Base-by-base conservation (phyloP, 2,113 vertebrate species). In the Pomatostomus ruficeps region DNA sequence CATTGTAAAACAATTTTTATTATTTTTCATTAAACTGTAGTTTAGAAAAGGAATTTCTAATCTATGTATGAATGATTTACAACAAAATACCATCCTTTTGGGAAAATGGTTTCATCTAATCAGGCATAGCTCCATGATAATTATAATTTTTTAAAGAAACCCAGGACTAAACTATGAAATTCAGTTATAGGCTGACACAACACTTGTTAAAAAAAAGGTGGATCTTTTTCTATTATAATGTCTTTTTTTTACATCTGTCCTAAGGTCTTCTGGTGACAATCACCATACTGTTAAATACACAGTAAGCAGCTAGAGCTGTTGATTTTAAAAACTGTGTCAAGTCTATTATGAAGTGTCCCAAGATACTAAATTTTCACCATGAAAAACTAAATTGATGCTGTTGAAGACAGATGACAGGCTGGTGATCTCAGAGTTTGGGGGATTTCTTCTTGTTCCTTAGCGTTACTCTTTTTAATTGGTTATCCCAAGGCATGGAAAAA, bases 401-500 rank as follows among this genome's bases (percentile, higher is more conserved):
- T 31, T 84, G 71, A 84, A 94, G 79, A 80, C 31, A 63, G 70
- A 89, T 75, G 76, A 84, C 49, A 95, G 63, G 5, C 33, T 85
- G 33, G 24, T 89, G 42, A 87, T 86, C 57, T 70, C 54, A 80
- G 62, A 92, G 73, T 90, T 89, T 51, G 11, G 72, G 59, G 59
- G 42, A 75, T 93, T 94, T 95, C 38, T 85, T 86, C 43, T 81
- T 25, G 26, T 86, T 85, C 80, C 74, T 91, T 58, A 79, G 87
- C 45, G 74, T 93, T 87, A 29, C 33, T 83, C 49, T 55, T 43
- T 95, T 95, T 96, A 97, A 97, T 89, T 90, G 89, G 46, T 83
- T 96, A 96, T 95, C 91, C 81, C 92, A 78, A 85, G 93, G 83
- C 88, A 91, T 31, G 43, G 51, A 59, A 91, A 96, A 85, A 85